Evolutionary conservation across 53 echinoderm and acorn worm species (phyloP), one percentile per base, ranked within the genome.

Genomic region (Apostichopus leukothele): DNA sequence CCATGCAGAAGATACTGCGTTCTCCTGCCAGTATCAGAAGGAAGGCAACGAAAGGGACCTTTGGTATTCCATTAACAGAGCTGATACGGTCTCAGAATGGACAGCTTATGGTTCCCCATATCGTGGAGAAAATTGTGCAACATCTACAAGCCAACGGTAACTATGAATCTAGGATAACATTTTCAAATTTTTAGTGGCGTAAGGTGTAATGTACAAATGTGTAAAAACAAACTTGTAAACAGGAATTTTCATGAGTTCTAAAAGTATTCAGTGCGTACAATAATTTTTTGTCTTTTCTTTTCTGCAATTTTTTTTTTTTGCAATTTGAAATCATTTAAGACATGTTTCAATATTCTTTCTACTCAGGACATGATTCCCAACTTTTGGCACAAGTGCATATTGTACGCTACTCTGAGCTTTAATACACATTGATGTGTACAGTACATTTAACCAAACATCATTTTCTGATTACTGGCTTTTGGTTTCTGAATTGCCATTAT

Each of bases 1-100:
- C 76, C 67, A 97, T 97, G 98, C 95, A 95, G 92, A 97, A 95
- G 93, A 97, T 97, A 76, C 94, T 97, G 50, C 94, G 98, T 19
- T 97, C 98, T 5, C 98, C 98, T 18, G 94, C 90, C 27, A 93
- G 90, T 71, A 94, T 93, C 76, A 90, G 95, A 84, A 92, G 93
- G 78, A 96, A 96, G 74, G 57, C 91, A 75, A 60, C 79, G 52
- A 90, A 88, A 50, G 95, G 91, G 86, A 91, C 89, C 26, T 97
- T 97, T 80, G 98, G 95, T 14, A 89, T 95, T 59, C 95, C 98
- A 18, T 75, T 97, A 74, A 90, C 90, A 23, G 94, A 97, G 76
- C 90, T 95, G 60, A 86, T 89, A 51, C 94, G 92, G 21, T 88
- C 83, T 76, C 87, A 80, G 67, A 86, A 63, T 9, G 91, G 91